Conservation (phyloP, 2,888 invertebrate genomes). For the Congeria kusceri region DNA sequence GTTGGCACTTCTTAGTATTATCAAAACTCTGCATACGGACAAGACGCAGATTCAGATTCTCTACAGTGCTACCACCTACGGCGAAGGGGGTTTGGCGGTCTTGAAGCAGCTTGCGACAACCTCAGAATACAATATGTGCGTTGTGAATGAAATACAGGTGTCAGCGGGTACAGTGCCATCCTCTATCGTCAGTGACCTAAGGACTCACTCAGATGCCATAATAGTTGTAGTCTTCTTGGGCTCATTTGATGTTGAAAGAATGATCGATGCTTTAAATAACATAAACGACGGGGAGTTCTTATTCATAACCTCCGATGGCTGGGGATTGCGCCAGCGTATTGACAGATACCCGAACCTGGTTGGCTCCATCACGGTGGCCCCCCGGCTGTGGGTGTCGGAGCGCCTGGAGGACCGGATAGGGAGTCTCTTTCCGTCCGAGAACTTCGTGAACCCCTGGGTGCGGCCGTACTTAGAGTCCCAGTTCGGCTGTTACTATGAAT, state of each 20-base stretch:
- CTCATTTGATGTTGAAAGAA: conserved; percentile 34
- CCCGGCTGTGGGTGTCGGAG: conserved; percentile 47
- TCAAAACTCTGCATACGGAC: conserved; percentile 36
- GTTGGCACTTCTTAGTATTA: conserved; percentile 51
- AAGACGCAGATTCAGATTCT: conserved; percentile 64
- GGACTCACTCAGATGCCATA: conserved; percentile 39
- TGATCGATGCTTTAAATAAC: conserved; percentile 28
- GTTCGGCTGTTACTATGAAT: conserved; percentile 61
- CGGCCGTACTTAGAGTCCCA: conserved; percentile 50
- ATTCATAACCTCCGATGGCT: conserved; percentile 59
- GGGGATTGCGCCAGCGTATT: conserved; percentile 52
- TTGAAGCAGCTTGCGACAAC: conserved; percentile 9
- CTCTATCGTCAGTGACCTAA: conserved; percentile 29
- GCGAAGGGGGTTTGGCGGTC: conserved; percentile 57
- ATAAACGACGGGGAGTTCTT: conserved; percentile 50
- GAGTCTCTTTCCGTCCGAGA: conserved; percentile 19
- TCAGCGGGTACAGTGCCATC: conserved; percentile 20
- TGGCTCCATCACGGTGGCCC: conserved; percentile 57
- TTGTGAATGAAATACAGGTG: conserved; percentile 48
- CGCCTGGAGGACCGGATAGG: conserved; percentile 43
- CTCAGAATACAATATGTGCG: conserved; percentile 45
- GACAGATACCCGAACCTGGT: conserved; percentile 21
- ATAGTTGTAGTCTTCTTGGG: conserved; percentile 57
- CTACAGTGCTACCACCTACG: conserved; percentile 61
- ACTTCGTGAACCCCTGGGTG: conserved; percentile 51